Base-by-base conservation (phyloP, 2,113 vertebrate genomes). In the Catharus fuscescens region DNA sequence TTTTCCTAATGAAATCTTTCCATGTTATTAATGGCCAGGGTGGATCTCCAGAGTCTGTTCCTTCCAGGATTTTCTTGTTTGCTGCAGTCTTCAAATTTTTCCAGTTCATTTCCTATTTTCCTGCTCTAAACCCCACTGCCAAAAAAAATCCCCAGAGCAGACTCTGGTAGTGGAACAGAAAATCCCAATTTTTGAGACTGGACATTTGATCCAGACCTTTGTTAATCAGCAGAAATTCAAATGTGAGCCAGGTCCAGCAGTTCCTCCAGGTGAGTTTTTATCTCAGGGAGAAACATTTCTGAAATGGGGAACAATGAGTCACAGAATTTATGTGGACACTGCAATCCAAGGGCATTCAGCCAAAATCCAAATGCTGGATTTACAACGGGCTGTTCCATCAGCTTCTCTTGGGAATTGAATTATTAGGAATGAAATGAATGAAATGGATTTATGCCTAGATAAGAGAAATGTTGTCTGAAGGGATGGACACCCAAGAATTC, bases 21-120 rank as follows among this genome's bases (percentile, higher is more conserved):
- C 96, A 90, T 65, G 3, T 88, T 93, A 74, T 95, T 95, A 80
- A 95, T 48, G 76, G 93, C 82, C 1, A 1, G 88, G 92, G 88
- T 61, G 92, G 85, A 83, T 92, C 95, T 64, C 56, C 10, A 72
- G 72, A 78, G 32, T 11, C 26, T 89, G 87, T 23, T 77, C 91
- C 92, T 93, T 95, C 94, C 95, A 97, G 92, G 90, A 88, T 93
- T 96, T 94, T 93, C 57, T 77, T 94, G 79, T 92, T 79, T 76
- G 34, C 73, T 66, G 31, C 1, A 71, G 52, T 18, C 69, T 92
- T 95, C 85, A 59, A 1, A 38, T 67, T 93, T 88, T 88, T 93
- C 90, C 95, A 81, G 44, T 40, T 93, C 20, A 80, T 92, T 92
- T 86, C 71, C 88, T 86, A 89, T 90, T 92, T 94, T 76, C 81